Base-by-base conservation (phyloP, 1,140 invertebrate genomes). In the Leguminivora glycinivorella region DNA sequence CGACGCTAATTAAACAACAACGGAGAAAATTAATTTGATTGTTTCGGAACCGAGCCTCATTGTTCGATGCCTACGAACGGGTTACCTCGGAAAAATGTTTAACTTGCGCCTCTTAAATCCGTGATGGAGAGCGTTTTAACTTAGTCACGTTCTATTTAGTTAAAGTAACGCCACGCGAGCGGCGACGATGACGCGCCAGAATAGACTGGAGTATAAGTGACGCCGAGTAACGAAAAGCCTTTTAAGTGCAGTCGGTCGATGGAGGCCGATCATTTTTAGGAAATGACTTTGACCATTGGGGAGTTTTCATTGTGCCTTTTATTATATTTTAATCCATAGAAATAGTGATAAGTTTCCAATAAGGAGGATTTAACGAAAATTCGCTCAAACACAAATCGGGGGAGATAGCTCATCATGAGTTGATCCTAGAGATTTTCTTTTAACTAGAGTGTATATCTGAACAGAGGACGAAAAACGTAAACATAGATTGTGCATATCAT, bases 1-100 rank as follows among this genome's bases (percentile, higher is more conserved):
- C 82, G 78, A 75, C 83, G 86, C 87, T 89, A 89, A 91, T 91
- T 91, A 89, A 91, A 91, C 87, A 89, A 87, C 86, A 88, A 87
- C 84, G 84, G 83, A 81, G 86, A 87, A 89, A 89, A 88, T 88
- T 88, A 90, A 90, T 87, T 88, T 88, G 83, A 89, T 91, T 89
- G 87, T 89, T 89, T 87, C 85, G 83, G 83, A 85, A 86, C 82
- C 84, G 77, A 82, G 82, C 82, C 82, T 87, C 88, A 89, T 88
- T 85, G 86, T 85, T 79, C 73, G 73, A 52, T 68, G 72, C 72
- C 75, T 81, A 77, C 71, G 76, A 79, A 82, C 76, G 74, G 76
- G 81, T 87, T 89, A 89, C 83, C 83, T 88, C 79, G 74, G 73
- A 82, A 84, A 83, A 83, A 85, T 83, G 78, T 88, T 83, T 78